Evolutionary conservation across 2,797 vertebrate species (phyloP).

Genomic region (Margarornis squamiger): DNA sequence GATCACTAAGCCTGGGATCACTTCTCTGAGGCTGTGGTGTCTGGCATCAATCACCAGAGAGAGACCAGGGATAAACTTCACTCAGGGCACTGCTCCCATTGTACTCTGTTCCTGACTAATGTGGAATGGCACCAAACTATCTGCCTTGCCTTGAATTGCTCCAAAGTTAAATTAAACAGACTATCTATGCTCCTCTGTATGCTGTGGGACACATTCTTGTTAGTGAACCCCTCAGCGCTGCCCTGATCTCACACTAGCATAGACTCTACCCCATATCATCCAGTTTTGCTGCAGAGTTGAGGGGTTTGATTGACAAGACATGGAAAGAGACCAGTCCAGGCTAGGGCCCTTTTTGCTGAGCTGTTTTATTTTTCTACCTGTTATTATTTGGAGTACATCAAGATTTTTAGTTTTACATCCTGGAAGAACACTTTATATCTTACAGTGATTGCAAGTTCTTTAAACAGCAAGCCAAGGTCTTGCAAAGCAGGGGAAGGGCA

Average conservation of each 20-base stretch:
- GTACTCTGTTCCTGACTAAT: not conserved
- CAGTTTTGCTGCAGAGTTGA: not conserved
- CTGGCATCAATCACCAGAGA: not conserved
- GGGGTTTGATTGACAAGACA: not conserved
- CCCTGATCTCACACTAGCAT: not conserved
- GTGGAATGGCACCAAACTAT: not conserved
- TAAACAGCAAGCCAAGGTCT: constrained; percentile 60
- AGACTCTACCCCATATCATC: fast-evolving
- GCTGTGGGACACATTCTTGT: not conserved
- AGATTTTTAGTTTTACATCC: not conserved
- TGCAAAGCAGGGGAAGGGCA: not conserved
- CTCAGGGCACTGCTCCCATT: not conserved
- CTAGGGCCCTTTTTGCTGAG: not conserved
- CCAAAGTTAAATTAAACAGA: not conserved
- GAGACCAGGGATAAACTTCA: not conserved
- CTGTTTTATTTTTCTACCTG: not conserved
- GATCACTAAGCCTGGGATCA: not conserved
- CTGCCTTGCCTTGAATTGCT: not conserved
- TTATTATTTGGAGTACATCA: constrained; percentile 23
- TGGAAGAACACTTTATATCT: constrained; percentile 33
- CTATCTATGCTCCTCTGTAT: not conserved
- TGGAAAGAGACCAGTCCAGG: not conserved
- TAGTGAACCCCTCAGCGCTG: not conserved
- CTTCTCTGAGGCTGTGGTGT: not conserved
- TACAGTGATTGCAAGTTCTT: constrained; percentile 31